These are phyloP conservation scores for Nomada flava DNA, from an alignment of 2,888 invertebrate genomes.

Conservation along the genomic window DNA sequence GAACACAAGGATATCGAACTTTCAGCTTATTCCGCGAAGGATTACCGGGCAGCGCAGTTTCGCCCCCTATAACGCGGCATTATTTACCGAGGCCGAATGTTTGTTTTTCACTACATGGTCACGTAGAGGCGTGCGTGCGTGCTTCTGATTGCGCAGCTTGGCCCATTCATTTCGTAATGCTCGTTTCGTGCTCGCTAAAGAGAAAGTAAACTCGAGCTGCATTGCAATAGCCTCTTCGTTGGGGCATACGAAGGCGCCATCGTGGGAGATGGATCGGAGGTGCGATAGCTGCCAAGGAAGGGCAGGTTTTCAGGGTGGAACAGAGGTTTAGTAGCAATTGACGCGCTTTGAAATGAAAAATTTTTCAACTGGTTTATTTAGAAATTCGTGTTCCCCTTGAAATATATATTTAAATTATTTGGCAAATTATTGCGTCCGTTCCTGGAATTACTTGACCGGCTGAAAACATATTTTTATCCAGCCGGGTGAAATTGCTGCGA, in stretches of 20 bases:
- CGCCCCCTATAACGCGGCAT: constrained; percentile 28
- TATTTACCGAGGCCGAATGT: constrained; percentile 48
- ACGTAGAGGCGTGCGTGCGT: constrained; percentile 35
- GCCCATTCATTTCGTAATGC: constrained; percentile 50
- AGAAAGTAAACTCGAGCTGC: constrained; percentile 39
- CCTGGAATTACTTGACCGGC: too few species aligned
- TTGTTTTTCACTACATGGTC: constrained; percentile 58
- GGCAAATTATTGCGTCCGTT: too few species aligned
- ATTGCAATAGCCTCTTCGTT: constrained; percentile 18
- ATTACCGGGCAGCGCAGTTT: constrained; percentile 25
- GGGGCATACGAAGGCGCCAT: constrained; percentile 70
- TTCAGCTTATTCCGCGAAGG: constrained; percentile 37
- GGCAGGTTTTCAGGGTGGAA: too few species aligned
- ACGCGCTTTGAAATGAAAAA: too few species aligned
- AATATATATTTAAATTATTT: too few species aligned
- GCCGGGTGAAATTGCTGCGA: too few species aligned
- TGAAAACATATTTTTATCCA: too few species aligned
- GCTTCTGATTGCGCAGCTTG: constrained; percentile 46
- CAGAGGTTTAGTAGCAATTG: background rate
- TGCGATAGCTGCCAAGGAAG: too few species aligned
- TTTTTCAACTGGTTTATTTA: too few species aligned
- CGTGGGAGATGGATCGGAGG: constrained; percentile 73
- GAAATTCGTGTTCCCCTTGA: too few species aligned
- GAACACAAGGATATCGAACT: constrained; percentile 18
- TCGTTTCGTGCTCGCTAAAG: constrained; percentile 43